A percentile compares a stretch with the other conserved stretches of the same genome.
These are phyloP conservation scores for Zosterops lateralis DNA, from an alignment of 2,113 vertebrate species.

Conservation along the genomic window DNA sequence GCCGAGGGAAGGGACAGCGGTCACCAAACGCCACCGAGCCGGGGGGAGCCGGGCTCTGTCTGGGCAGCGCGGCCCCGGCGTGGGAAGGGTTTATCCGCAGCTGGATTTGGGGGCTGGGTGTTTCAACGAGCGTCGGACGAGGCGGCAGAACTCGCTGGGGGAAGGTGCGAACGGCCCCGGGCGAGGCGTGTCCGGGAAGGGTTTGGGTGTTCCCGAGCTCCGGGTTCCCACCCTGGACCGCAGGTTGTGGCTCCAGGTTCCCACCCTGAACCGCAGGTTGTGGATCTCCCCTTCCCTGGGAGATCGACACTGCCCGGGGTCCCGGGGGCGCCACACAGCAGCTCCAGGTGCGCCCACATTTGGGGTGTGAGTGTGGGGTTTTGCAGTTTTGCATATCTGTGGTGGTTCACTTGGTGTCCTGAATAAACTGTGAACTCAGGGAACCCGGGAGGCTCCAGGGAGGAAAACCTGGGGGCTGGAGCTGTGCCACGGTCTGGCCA, in stretches of 20 bases:
- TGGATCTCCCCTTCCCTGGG: neutral
- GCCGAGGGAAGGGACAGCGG: neutral
- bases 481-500: neutral
- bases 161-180: neutral
- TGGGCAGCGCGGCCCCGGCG: neutral
- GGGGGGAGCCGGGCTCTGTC: fast-evolving
- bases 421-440: neutral
- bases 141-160: neutral
- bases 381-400: fast-evolving
- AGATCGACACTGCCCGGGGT: neutral
- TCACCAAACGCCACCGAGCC: neutral
- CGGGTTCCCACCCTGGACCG: neutral
- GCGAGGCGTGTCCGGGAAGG: neutral
- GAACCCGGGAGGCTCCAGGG: neutral
- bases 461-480: neutral
- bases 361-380: neutral
- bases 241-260: neutral
- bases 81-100: neutral
- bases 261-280: neutral
- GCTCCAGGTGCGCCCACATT: neutral
- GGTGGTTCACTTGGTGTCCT: neutral
- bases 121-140: neutral
- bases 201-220: neutral
- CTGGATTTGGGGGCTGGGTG: neutral
- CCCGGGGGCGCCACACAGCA: fast-evolving